Conservation (phyloP, 2,797 vertebrate species). For the Anableps anableps region DNA sequence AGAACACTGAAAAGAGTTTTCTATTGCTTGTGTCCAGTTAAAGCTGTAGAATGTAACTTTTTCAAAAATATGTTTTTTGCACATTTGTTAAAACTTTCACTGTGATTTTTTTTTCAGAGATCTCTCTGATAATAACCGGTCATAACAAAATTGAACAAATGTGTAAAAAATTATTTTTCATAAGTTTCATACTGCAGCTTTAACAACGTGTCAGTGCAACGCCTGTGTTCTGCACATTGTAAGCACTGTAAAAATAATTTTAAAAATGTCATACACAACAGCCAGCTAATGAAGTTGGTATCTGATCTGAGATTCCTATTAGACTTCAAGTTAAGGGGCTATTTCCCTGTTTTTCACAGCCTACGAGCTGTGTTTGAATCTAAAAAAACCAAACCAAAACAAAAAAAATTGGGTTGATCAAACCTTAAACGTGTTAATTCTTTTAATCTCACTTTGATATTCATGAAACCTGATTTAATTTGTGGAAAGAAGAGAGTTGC, state of each 20-base stretch:
- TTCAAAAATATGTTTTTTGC: too few species aligned
- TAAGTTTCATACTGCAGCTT: too few species aligned
- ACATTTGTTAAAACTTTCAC: too few species aligned
- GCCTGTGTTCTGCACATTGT: not conserved
- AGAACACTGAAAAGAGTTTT: not conserved
- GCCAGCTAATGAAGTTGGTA: not conserved
- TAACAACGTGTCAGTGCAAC: not conserved
- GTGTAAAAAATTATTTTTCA: too few species aligned
- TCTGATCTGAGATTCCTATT: not conserved
- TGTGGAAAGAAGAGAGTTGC: not conserved
- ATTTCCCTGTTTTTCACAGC: not conserved
- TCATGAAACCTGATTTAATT: not conserved
- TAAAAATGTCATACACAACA: not conserved
- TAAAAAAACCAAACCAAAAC: not conserved
- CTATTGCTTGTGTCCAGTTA: too few species aligned
- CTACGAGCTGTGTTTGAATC: not conserved
- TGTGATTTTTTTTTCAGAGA: too few species aligned
- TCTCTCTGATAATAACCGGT: too few species aligned
- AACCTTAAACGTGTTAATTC: not conserved
- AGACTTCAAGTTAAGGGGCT: not conserved
- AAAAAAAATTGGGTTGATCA: not conserved
- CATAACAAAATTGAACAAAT: too few species aligned
- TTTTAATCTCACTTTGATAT: not conserved
- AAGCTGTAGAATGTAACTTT: too few species aligned
- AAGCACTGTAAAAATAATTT: not conserved